Conservation (phyloP, 2,888 invertebrate species). For the Clivina fossor region DNA sequence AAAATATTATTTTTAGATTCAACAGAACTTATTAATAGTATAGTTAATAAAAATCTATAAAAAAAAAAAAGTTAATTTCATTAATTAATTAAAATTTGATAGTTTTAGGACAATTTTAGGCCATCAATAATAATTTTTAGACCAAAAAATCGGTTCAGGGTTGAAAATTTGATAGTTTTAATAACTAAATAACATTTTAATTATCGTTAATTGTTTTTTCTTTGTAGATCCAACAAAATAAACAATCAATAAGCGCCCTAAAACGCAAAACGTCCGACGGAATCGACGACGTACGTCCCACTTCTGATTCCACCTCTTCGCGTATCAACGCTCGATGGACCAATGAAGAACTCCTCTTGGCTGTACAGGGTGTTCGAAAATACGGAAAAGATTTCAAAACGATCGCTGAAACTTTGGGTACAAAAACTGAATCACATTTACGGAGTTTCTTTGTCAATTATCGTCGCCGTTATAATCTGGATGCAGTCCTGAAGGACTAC, state of each 20-base stretch:
- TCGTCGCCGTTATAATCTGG: constrained; percentile 84
- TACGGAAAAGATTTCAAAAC: constrained; percentile 88
- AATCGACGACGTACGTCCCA: constrained; percentile 52
- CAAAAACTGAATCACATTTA: constrained; percentile 91
- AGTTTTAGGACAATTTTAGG: no score
- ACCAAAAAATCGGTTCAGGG: no score
- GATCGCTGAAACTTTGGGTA: constrained; percentile 92
- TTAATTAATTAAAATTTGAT: no score
- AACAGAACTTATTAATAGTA: no score
- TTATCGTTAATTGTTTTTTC: no score
- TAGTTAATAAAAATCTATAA: no score
- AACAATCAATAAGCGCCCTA: constrained; percentile 85
- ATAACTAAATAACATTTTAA: no score
- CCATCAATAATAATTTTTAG: no score
- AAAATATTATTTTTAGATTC: no score
- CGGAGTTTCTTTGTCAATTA: constrained; percentile 91
- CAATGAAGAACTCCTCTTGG: constrained; percentile 86
- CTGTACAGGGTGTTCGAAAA: constrained; percentile 84
- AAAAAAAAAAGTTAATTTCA: no score
- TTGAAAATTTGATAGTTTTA: no score
- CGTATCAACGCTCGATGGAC: constrained; percentile 90
- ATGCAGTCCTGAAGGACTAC: constrained; percentile 81
- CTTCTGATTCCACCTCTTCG: constrained; percentile 46
- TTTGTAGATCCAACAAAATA: constrained; percentile 89
- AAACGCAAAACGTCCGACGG: constrained; percentile 70